Evolutionary conservation across 2,797 vertebrate genomes (phyloP), one percentile per base, ranked within the genome.

Genomic region (Myripristis murdjan): DNA sequence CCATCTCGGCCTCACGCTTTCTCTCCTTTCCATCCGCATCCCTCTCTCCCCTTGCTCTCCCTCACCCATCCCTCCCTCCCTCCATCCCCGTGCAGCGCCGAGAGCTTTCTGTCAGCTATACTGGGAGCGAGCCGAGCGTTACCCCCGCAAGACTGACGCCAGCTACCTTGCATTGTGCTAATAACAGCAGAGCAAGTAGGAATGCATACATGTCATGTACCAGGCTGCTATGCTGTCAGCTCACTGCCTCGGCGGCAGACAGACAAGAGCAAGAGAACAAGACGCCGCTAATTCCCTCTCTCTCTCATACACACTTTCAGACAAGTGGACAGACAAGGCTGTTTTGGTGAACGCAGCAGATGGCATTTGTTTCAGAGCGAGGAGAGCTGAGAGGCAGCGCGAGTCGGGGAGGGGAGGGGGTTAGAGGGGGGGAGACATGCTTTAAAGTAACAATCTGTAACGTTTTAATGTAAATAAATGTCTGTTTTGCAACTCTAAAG

Each of bases 141-240:
- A 68, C 33, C 44, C 59, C 56, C n/a, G 72, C 70, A 70, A 73
- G 77, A 80, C 73, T 48, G 73, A 70, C 9, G 52, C 73, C 47
- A 41, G 69, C 60, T 83, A 75, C 59, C 73, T 87, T 70, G 77
- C 75, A 80, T 76, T 74, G 73, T 55, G 66, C 82, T 87, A 85
- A 85, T 76, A 87, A 74, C 70, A 67, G 73, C 18, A 14, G 51
- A 75, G 66, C 60, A 82, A 63, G 64, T 37, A 63, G 56, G 56
- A 84, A 83, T 75, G 75, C 81, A 71, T 64, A 77, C 75, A 64
- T 82, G 85, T 84, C 82, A 82, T 89, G 86, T 79, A 81, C n/a
- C 75, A 61, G 71, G 57, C 76, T 65, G 80, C 66, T 59, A 28
- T 52, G 62, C 67, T 81, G 79, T 84, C 86, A 87, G 73, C 78